Evolutionary conservation across 2,888 invertebrate genomes (phyloP).

Genomic region (Oligia latruncula): DNA sequence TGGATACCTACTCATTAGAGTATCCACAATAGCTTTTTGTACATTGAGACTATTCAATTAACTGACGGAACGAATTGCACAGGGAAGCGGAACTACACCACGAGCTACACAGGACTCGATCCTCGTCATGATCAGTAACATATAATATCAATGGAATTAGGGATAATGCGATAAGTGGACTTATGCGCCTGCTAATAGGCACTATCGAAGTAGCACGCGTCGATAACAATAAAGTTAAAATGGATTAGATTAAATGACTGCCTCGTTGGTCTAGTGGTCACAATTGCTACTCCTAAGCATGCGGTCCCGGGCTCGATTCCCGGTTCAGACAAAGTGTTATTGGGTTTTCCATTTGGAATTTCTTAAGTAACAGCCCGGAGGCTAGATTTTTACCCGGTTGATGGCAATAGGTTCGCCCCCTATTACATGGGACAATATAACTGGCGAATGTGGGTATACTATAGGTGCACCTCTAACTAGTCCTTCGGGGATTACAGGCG

Average conservation of each 20-base stretch:
- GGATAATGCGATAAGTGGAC: slow-evolving; percentile 23
- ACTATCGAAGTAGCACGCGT: slow-evolving; percentile 22
- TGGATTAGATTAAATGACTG: background rate
- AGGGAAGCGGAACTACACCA: background rate
- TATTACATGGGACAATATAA: background rate
- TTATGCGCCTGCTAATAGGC: slow-evolving; percentile 26
- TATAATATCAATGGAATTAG: slow-evolving; percentile 16
- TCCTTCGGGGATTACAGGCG: background rate
- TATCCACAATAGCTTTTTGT: slow-evolving; percentile 6
- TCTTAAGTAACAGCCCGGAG: background rate
- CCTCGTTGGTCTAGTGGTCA: too few relatives aligned
- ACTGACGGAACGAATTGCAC: slow-evolving; percentile 2
- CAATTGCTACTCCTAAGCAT: too few relatives aligned
- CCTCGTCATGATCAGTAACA: slow-evolving; percentile 1
- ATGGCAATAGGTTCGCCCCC: background rate
- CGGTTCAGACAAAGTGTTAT: background rate
- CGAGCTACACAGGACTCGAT: background rate
- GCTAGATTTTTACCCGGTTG: background rate
- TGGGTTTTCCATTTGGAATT: background rate
- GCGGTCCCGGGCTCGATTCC: background rate
- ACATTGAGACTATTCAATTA: slow-evolving; percentile 29
- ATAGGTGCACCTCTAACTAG: background rate
- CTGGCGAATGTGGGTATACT: background rate
- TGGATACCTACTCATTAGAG: background rate
- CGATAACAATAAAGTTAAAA: slow-evolving; percentile 27